Base-by-base conservation (phyloP, 2,888 invertebrate genomes). In the Megamerina dolium region DNA sequence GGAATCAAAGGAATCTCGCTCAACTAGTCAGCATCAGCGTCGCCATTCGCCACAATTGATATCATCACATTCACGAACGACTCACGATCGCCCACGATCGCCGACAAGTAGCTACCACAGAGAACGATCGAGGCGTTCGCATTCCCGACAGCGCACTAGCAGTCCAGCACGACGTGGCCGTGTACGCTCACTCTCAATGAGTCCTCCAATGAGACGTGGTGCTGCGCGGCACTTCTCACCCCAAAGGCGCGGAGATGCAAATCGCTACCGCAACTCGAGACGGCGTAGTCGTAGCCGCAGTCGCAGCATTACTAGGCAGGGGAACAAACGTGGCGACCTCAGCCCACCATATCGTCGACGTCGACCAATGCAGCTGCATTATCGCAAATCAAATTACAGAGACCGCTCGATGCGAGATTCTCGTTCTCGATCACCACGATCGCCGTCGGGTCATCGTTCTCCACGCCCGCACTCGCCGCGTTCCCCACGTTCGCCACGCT, bases 221-320 rank as follows among this genome's bases (percentile, higher is more conserved):
- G 54, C 46, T 20, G 41, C 45, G 17, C 57, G 57, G 3, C 49
- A 53, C 37, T 31, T 44, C 3, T 52, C 59, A 4, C 58, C 58
- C 0, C 50, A 46, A 4, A 44, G 53, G 4, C 51, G 54, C 23
- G 48, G 48, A 21, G 42, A 35, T 3, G n/a, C 32, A 6, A 29
- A 39, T 5, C 48, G 48, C 13, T 32, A 27, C 12, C 41, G 50
- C 10, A 50, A 16, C 14, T 36, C 39, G 32, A 40, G 49, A 34
- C 30, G 54, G 20, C 58, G 65, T 3, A 61, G 59, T 36, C 57
- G 55, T 30, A 66, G 66, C 31, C 56, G 60, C 2, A 68, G 65
- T 51, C 58, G 64, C 5, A 66, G 64, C 51, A 40, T 42, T 18
- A 45, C 49, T 5, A 52, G 58, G 1, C 49, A 53, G 17, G 48